Conservation (phyloP, 1,140 invertebrate species). For the Scaptomyza montana region DNA sequence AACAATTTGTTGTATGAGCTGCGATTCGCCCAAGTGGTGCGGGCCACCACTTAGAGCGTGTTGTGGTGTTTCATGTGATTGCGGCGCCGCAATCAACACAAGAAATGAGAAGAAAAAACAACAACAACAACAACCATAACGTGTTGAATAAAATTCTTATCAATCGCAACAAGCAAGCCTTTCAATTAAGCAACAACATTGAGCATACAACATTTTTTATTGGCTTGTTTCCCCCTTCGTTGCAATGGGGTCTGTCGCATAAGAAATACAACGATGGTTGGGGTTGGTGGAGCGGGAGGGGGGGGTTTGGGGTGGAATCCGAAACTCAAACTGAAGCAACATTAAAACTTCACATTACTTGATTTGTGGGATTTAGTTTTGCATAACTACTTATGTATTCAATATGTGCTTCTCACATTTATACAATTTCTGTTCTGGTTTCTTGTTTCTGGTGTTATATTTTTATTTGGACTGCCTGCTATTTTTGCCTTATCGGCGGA, state of each 20-base stretch:
- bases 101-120: background rate
- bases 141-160: slow-evolving; percentile 45
- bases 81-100: slow-evolving; percentile 19
- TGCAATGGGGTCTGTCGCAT: background rate
- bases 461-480: slow-evolving; percentile 3
- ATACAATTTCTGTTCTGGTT: slow-evolving; percentile 13
- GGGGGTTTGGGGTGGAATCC: background rate
- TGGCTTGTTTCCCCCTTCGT: slow-evolving; percentile 5
- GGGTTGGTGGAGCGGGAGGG: too few relatives aligned
- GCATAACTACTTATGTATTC: slow-evolving; percentile 5
- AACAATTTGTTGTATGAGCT: slow-evolving; percentile 38
- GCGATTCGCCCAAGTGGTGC: slow-evolving; percentile 24
- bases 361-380: slow-evolving; percentile 15
- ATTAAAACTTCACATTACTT: slow-evolving; percentile 3
- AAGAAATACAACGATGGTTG: too few relatives aligned
- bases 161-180: slow-evolving; percentile 48
- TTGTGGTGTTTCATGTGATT: slow-evolving; percentile 22
- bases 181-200: slow-evolving; percentile 59
- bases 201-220: slow-evolving; percentile 17
- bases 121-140: background rate
- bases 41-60: slow-evolving; percentile 15
- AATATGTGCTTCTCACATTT: slow-evolving; percentile 24
- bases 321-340: background rate
- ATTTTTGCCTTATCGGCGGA: slow-evolving; percentile 31
- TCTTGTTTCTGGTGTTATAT: slow-evolving; percentile 12